These are phyloP conservation scores for human DNA, from an alignment of 2,113 vertebrate species.

Conservation along the genomic window GRCh38 chr2:159572501-159573000, in stretches of 20 bases:
- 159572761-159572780: background rate
- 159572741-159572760: background rate
- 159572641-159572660: background rate
- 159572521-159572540: background rate
- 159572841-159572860: background rate
- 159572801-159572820: background rate
- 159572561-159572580: background rate
- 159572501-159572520: background rate
- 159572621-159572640: background rate
- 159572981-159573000: background rate
- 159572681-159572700: background rate
- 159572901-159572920: background rate
- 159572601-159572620: background rate
- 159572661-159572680: background rate
- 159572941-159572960: background rate
- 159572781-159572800: background rate
- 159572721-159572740: background rate
- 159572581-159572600: background rate
- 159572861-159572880: background rate
- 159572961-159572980: background rate
- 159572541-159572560: background rate
- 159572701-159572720: background rate
- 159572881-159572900: background rate
- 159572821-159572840: background rate
- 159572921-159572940: slow-evolving; percentile 1